These are phyloP conservation scores for Scrobipalpa atriplicella DNA, from an alignment of 2,888 invertebrate genomes.

Conservation along the genomic window DNA sequence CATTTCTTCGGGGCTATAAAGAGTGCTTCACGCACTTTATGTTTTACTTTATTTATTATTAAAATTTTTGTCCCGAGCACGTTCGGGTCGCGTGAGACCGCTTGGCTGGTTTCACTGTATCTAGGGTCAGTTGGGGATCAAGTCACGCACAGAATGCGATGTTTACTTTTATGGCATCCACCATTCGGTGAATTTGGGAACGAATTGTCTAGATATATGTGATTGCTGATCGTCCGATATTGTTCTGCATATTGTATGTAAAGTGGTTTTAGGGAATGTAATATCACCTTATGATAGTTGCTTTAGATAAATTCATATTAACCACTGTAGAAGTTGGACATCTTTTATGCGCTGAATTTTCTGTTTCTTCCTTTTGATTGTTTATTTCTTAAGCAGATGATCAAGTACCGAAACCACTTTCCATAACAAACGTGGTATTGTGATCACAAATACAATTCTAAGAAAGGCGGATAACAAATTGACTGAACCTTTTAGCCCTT, in stretches of 20 bases:
- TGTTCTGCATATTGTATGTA: not conserved
- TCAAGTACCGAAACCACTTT: too few species aligned
- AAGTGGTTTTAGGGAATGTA: not conserved
- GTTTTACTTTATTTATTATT: slow-evolving; percentile 44
- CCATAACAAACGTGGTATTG: too few species aligned
- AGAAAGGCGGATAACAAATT: too few species aligned
- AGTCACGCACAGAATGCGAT: slow-evolving; percentile 60
- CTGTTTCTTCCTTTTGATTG: too few species aligned
- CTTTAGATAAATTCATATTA: too few species aligned
- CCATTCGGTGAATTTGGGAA: slow-evolving; percentile 45
- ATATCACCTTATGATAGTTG: too few species aligned
- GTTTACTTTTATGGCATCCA: slow-evolving; percentile 53
- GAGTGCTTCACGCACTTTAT: slow-evolving; percentile 22
- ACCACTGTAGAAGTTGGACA: too few species aligned
- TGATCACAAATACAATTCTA: too few species aligned
- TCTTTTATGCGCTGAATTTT: too few species aligned
- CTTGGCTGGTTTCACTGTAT: slow-evolving; percentile 39
- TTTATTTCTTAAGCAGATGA: too few species aligned
- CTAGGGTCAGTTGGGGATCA: slow-evolving; percentile 41
- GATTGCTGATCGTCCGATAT: slow-evolving; percentile 37
- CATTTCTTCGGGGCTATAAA: slow-evolving; percentile 32
- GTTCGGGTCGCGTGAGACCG: slow-evolving; percentile 45
- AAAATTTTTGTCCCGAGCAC: slow-evolving; percentile 43
- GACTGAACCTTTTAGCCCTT: too few species aligned
- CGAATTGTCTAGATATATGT: slow-evolving; percentile 56